Evolutionary conservation across 2,888 invertebrate genomes (phyloP), one percentile per base, ranked within the genome.

Genomic region (Lasioglossum oenotherae): DNA sequence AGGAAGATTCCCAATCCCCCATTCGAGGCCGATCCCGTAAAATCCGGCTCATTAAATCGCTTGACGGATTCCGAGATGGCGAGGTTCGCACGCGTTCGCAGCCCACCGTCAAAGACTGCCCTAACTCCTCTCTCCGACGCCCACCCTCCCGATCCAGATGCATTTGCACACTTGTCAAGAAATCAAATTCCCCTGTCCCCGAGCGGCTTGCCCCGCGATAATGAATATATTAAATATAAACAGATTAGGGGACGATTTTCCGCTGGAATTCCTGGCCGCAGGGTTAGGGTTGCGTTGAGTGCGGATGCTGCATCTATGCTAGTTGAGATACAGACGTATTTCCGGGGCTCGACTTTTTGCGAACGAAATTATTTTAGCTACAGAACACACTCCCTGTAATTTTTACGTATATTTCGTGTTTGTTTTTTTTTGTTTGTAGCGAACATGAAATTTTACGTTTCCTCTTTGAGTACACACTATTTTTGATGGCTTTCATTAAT

Each of bases 41-140:
- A 92, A 92, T 92, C 92, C 89, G 91, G 85, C 90, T 92, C 92
- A 90, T 92, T 92, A 91, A 91, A 89, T 91, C 89, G 82, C 86
- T 83, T 73, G 84, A 85, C 78, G 85, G 87, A 84, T 84, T 88
- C 80, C 91, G 89, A 83, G 90, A 84, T 80, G 75, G 74, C 79
- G 80, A 74, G 23, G 78, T 60, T 84, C 89, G 87, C 81, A 82
- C 81, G 88, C 87, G 74, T 53, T 78, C 74, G 78, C 72, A 76
- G 75, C 46, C 46, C 31, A 67, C 90, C 27, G 57, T 87, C 88
- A 90, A 89, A 90, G 41, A 81, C 12, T 12, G 12, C n/a, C n/a
- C 57, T n/a, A 57, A 57, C 74, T 16, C 14, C 10, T 23, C 71
- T 41, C 12, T n/a, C 23, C 49, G 23, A 4, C 53, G 2, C 46